Base-by-base conservation (phyloP, 1,140 invertebrate species). In the Stegodyphus mimosarum region DNA sequence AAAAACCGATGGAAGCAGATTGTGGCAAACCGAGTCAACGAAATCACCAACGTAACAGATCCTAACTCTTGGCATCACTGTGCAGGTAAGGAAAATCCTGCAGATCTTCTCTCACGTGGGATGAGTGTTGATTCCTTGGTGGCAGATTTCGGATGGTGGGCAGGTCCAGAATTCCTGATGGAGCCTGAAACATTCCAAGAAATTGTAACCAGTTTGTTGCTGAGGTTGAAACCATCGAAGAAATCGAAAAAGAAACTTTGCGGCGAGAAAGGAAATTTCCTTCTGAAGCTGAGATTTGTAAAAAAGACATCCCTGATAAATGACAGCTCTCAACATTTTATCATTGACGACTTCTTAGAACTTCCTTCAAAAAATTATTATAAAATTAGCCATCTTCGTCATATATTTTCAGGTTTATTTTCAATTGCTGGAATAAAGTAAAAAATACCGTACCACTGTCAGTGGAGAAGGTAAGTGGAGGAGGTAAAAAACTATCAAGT, bases 351-450 rank as follows among this genome's bases (percentile, higher is more conserved):
- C 55, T 17, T 75, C 6, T 48, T 63, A 60, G 73, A 75, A 60
- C n/a, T 75, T 63, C 1, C n/a, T n/a, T n/a, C 10, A 3, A 75
- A 75, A 60, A 75, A 75, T 63, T 75, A 75, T 63, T 75, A 33
- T 18, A 75, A 75, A 75, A 33, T 75, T 60, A 75, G 18, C 63
- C 6, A 75, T 60, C 18, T 75, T 75, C 63, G 52, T 75, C 17
- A 48, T 75, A 75, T 75, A 75, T 75, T 75, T 75, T 17, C 52
- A 33, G 53, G 63, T 75, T 75, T 33, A 18, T 60, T 6, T 75
- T 18, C 17, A 63, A 63, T 6, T 63, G 53, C 63, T 60, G 53
- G 53, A 33, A 9, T 13, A 75, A 75, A 18, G n/a, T 9, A 6
- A 75, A 75, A 18, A 75, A 75, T 7, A 7, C n/a, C 9, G 72